Percentiles rank a stretch among this genome's conserved stretches.
Conservation (phyloP, 2,113 vertebrate genomes). For the Rhinoptilus africanus region DNA sequence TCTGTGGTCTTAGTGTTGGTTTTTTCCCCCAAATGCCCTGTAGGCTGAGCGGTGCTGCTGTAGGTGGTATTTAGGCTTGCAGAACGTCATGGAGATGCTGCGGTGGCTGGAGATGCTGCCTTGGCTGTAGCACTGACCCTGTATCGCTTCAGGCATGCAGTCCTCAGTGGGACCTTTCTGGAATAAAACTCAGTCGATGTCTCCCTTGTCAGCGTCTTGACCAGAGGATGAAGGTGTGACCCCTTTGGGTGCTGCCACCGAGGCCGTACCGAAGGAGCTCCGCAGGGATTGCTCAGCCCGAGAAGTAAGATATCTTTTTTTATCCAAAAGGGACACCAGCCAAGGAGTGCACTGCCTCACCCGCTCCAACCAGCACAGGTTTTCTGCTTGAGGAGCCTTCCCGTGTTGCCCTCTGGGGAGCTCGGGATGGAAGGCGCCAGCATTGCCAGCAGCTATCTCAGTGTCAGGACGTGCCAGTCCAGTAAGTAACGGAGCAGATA, state of each 20-base stretch:
- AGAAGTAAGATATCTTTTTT: background rate
- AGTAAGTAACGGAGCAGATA: background rate
- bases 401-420: background rate
- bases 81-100: background rate
- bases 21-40: background rate
- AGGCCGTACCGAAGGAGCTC: background rate
- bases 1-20: background rate
- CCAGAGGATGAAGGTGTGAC: background rate
- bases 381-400: background rate
- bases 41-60: background rate
- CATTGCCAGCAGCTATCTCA: background rate
- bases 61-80: accelerated
- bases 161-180: background rate
- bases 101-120: background rate
- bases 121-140: background rate
- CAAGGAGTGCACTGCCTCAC: background rate
- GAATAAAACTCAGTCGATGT: background rate
- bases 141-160: accelerated
- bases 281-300: background rate
- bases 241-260: background rate
- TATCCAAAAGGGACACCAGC: background rate
- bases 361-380: background rate
- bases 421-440: accelerated
- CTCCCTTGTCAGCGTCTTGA: background rate
- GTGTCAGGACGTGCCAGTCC: background rate